Evolutionary conservation across 2,888 invertebrate species (phyloP), one percentile per base, ranked within the genome.

Genomic region (Agrilus cyanescens): DNA sequence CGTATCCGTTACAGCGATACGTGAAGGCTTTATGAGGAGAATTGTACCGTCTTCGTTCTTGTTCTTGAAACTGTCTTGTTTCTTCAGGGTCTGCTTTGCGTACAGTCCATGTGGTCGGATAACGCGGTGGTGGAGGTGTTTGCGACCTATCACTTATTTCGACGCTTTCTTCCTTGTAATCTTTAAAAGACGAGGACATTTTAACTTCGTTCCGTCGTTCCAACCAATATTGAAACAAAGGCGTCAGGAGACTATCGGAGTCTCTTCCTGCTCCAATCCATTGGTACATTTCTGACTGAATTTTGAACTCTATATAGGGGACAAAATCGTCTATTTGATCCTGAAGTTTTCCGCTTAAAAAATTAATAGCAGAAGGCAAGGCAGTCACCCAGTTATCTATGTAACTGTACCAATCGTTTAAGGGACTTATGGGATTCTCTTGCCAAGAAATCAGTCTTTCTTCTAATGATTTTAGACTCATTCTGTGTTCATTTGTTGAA

Each of bases 181-280:
- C 67, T 62, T 57, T 57, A 7, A 44, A 45, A 14, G 53, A 65
- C 34, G 57, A 45, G 12, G 43, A 45, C 5, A 50, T 44, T 46
- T 58, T 65, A 48, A 44, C 53, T 45, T 74, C 72, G 40, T 70
- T 69, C 30, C 73, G 65, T 35, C 82, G 75, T 25, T 80, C 73
- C 50, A 89, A 67, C 86, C 93, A 94, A 53, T 82, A 80, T 46
- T 80, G 76, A 58, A 85, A 90, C 41, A 93, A 66, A 4, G 80
- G 75, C 4, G 76, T 69, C 12, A 94, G 68, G 32, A 85, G 75
- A 4, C 79, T 74, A 63, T 93, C 93, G 3, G 87, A 83, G 62
- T 95, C 94, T 4, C 94, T 73, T 0, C 93, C 93, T 5, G 89
- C 89, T 2, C 94, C 94, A 46, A 94, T 94, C 95, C 95, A 95